These are phyloP conservation scores for Erebia ligea DNA, from an alignment of 2,888 invertebrate genomes.

Conservation along the genomic window DNA sequence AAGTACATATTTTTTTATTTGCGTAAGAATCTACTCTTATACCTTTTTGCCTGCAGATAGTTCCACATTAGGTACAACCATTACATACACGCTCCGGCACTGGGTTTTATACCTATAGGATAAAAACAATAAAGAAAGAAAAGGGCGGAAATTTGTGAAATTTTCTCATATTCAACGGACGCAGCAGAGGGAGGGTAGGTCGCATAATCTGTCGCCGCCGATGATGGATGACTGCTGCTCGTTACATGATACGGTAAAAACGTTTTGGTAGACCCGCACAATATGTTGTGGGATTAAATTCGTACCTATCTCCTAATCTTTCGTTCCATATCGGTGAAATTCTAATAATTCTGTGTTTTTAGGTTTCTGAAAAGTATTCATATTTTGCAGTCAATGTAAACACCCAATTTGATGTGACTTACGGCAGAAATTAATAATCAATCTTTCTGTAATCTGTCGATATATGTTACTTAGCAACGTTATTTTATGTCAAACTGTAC, in stretches of 20 bases:
- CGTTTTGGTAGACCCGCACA: slow-evolving; percentile 40
- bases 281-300: slow-evolving; percentile 38
- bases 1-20: too few species aligned
- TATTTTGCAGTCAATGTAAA: too few species aligned
- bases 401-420: too few species aligned
- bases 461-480: too few species aligned
- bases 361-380: background rate
- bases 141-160: slow-evolving; percentile 43
- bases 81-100: slow-evolving; percentile 2
- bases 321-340: slow-evolving; percentile 28
- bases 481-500: too few species aligned
- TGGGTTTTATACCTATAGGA: background rate
- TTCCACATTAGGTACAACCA: background rate
- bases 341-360: background rate
- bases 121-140: slow-evolving; percentile 44
- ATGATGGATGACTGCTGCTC: slow-evolving; percentile 51
- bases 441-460: too few species aligned
- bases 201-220: slow-evolving; percentile 54
- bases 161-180: slow-evolving; percentile 45
- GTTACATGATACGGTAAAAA: slow-evolving; percentile 44
- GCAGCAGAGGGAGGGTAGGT: slow-evolving; percentile 45
- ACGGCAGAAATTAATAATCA: too few species aligned
- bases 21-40: too few species aligned
- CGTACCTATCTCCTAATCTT: background rate
- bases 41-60: background rate